Base-by-base conservation (phyloP, 2,113 vertebrate genomes). In the Mus spicilegus region DNA sequence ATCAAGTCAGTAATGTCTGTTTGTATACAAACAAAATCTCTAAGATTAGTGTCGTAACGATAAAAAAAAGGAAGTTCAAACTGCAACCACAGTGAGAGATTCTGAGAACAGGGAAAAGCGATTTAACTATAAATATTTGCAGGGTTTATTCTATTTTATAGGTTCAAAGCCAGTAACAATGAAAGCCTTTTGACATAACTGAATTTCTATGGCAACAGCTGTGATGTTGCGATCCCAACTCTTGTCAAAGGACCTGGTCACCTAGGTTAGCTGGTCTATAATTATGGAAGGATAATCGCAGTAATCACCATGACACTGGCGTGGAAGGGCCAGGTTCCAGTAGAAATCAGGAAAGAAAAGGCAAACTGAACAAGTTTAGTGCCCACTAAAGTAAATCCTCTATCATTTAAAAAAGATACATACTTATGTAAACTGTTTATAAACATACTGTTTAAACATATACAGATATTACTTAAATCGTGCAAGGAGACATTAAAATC, bases 151-250 rank as follows among this genome's bases (percentile, higher is more conserved):
- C 80, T 17, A 63, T 70, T 96, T 76, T 90, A 89, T 86, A 94
- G 61, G 92, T n/a, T 95, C 95, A 86, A 17, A 95, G 63, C 30
- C 1, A 46, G 94, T 92, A 61, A 36, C 81, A n/a, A 87, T 95
- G 11, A 76, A 76, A 73, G 58, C 12, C 94, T 96, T 98, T 63
- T 81, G 94, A 65, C 56, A 65, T 95, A 91, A 97, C 54, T 89
- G 86, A 42, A 96, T 76, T 90, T 97, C 82, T 75, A 54, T 87
- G 92, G 20, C 69, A 97, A 87, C 95, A 97, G 90, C 96, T 97
- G 63, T 86, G 67, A 97, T 97, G 93, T 95, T 78, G 58, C 67
- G 88, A 20, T 90, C 67, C 73, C 75, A 97, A 9, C 1, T 46
- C n/a, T 77, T 95, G 46, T 89, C 54, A 28, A 94, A 97, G 76